phyloP scores from a whole-genome alignment of 2,888 invertebrate species.

The Pyralis farinalis region DNA sequence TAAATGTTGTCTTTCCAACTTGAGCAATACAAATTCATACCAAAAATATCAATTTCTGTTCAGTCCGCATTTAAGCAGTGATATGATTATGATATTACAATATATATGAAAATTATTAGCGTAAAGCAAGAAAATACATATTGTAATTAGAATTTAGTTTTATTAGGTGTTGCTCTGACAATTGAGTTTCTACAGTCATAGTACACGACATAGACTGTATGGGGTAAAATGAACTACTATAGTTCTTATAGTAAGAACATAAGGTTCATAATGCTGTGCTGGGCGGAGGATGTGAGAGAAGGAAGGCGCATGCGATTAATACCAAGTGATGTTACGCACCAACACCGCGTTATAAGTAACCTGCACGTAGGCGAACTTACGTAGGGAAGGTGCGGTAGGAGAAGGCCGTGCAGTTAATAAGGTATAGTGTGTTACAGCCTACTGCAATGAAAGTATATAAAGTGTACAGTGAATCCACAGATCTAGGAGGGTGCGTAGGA shows the following conservation, averaged over 20 bases:
- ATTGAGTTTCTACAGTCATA: conserved; percentile 9
- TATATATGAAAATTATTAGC: conserved; percentile 29
- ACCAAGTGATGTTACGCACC: conserved; percentile 34
- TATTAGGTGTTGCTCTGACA: conserved; percentile 2
- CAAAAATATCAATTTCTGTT: conserved; percentile 67
- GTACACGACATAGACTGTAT: background rate
- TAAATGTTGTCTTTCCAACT: conserved; percentile 50
- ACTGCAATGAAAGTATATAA: conserved; percentile 18
- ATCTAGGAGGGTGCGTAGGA: conserved; percentile 53
- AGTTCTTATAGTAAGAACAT: conserved; percentile 2
- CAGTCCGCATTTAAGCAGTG: conserved; percentile 60
- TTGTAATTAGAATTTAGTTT: conserved; percentile 10
- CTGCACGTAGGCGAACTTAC: conserved; percentile 27
- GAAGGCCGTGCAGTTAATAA: conserved; percentile 55
- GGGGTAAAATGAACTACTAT: conserved; percentile 8
- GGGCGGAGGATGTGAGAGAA: conserved; percentile 43
- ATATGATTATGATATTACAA: conserved; percentile 71
- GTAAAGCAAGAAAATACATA: conserved; percentile 16
- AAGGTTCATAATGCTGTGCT: conserved; percentile 28
- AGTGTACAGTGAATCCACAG: conserved; percentile 34
- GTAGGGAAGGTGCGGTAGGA: conserved; percentile 33
- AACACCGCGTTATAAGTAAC: conserved; percentile 32
- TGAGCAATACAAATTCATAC: conserved; percentile 75
- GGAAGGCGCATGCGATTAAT: conserved; percentile 62
- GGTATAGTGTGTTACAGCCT: conserved; percentile 39